Conservation (phyloP, 64 coral and sea anemone species). For the Acropora yongei region DNA sequence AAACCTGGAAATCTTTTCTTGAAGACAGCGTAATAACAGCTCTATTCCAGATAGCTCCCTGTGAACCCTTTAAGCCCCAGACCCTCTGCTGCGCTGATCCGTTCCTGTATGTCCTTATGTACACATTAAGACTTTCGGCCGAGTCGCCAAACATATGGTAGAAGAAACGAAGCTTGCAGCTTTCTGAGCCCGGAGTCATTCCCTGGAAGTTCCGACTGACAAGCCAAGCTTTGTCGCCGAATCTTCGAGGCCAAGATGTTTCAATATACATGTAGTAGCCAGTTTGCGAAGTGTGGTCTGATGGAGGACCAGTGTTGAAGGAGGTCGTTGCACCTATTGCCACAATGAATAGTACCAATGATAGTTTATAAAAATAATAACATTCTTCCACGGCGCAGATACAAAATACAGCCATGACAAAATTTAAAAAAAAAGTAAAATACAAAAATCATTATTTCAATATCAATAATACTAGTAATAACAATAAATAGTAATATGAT, state of each 20-base stretch:
- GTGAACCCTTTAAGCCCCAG: conserved; percentile 61
- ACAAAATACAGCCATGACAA: too few species aligned
- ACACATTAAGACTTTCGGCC: conserved; percentile 44
- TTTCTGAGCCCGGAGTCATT: conserved; percentile 8
- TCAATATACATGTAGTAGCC: conserved; percentile 89
- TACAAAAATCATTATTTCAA: too few species aligned
- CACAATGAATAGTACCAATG: background rate
- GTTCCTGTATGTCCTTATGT: conserved; percentile 53
- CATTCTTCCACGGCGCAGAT: background rate
- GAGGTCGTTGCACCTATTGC: conserved; percentile 10
- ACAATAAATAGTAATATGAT: too few species aligned
- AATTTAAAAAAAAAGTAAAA: too few species aligned
- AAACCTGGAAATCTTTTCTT: conserved; percentile 74
- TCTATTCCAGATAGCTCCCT: conserved; percentile 77
- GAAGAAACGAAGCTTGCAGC: conserved; percentile 81
- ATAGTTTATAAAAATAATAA: background rate
- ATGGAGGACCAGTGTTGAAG: conserved; percentile 42
- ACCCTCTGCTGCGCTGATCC: conserved; percentile 57
- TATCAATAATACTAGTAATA: too few species aligned
- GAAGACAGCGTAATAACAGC: conserved; percentile 68
- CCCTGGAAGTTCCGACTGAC: conserved; percentile 76
- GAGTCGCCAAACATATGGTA: conserved; percentile 83
- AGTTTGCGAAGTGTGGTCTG: conserved; percentile 41
- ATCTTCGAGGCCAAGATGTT: conserved; percentile 86
- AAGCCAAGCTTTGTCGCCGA: conserved; percentile 79